A percentile compares a stretch with the other conserved stretches of the same genome.
Conservation (phyloP, 2,113 vertebrate genomes). For the Neoarius graeffei region DNA sequence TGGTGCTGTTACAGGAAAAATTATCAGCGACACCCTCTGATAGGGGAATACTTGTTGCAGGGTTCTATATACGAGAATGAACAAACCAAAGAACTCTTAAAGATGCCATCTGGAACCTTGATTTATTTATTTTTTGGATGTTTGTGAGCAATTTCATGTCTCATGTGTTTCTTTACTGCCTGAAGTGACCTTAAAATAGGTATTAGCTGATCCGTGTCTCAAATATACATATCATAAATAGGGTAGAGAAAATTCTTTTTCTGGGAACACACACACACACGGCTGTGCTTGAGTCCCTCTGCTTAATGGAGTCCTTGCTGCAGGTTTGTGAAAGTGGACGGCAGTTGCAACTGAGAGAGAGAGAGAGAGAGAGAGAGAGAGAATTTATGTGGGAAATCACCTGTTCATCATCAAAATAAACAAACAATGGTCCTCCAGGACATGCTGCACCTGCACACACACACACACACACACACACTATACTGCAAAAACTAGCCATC, state of each 20-base stretch:
- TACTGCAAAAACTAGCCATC: too few species aligned
- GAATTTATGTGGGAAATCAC: background rate
- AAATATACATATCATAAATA: background rate
- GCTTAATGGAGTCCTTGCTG: slow-evolving; percentile 9
- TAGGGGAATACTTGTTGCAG: background rate
- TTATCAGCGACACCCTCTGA: background rate
- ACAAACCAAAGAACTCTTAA: background rate
- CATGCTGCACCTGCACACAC: background rate
- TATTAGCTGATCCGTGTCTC: background rate
- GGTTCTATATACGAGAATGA: background rate
- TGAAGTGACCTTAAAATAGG: slow-evolving; percentile 9
- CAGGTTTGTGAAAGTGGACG: background rate
- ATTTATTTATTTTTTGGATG: background rate
- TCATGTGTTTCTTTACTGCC: background rate
- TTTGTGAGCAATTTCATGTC: slow-evolving; percentile 1
- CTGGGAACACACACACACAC: slow-evolving; percentile 45
- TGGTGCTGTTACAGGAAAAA: too few species aligned
- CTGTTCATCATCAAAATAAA: background rate
- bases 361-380: background rate
- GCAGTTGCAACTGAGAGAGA: background rate
- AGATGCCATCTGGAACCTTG: background rate
- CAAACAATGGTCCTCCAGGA: background rate
- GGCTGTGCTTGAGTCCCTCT: background rate
- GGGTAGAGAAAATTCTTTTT: background rate
- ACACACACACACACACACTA: too few species aligned